phyloP scores from a whole-genome alignment of 2,797 vertebrate genomes.

The Phaenicophaeus curvirostris region DNA sequence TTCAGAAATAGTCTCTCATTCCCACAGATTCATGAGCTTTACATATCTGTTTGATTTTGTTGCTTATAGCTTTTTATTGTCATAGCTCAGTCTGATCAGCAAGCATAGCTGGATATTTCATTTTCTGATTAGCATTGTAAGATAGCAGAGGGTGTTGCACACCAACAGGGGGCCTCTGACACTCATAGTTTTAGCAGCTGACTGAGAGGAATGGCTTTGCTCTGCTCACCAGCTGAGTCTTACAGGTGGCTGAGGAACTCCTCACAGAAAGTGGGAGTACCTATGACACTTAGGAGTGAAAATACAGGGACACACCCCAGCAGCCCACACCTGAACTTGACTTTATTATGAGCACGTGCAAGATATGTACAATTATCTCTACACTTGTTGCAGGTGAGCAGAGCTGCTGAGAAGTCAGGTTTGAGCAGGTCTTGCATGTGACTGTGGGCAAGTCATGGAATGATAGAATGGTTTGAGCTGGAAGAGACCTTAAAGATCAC shows the following conservation, averaged over 20 bases:
- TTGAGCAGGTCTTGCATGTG: not conserved
- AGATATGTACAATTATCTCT: not conserved
- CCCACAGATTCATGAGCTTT: not conserved
- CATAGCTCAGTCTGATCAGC: not conserved
- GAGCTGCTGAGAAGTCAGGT: not conserved
- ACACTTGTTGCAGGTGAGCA: not conserved
- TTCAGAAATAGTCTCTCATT: not conserved
- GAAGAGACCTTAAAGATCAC: too few species aligned
- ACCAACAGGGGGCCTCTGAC: conserved; percentile 16
- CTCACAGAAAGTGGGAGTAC: not conserved
- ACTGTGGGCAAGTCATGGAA: not conserved
- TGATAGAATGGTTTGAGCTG: too few species aligned
- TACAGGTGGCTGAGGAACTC: not conserved
- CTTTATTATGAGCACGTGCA: not conserved
- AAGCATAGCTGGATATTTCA: not conserved
- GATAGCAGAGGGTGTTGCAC: not conserved
- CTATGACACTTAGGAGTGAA: not conserved
- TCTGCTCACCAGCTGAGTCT: not conserved
- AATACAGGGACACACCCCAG: not conserved
- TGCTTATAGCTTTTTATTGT: not conserved
- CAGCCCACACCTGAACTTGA: not conserved
- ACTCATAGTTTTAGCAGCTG: fast-evolving
- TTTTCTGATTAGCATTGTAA: not conserved
- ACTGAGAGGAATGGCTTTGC: not conserved
- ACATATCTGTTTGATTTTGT: not conserved